phyloP scores from a whole-genome alignment of 2,797 vertebrate genomes.

The Acanthis flammea region DNA sequence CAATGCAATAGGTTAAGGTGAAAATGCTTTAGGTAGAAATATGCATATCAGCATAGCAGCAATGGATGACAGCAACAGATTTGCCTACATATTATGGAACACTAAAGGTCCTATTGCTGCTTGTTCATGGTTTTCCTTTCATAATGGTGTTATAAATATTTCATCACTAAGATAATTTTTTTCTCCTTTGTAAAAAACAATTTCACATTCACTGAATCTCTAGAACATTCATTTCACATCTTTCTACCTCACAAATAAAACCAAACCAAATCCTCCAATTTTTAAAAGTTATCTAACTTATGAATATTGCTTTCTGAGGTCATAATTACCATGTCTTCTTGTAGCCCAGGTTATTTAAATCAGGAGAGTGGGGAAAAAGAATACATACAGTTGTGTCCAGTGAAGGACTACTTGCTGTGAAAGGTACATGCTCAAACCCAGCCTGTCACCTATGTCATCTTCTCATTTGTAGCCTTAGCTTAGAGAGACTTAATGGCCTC shows the following conservation, averaged over 20 bases:
- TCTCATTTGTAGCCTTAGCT: not conserved
- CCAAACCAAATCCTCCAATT: not conserved
- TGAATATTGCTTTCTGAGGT: not conserved
- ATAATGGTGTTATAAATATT: conserved; percentile 56
- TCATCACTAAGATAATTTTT: conserved; percentile 2
- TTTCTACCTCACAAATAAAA: conserved; percentile 39
- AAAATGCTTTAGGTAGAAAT: conserved; percentile 1
- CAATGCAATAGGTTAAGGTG: not conserved
- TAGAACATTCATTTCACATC: not conserved
- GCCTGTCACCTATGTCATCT: conserved; percentile 1
- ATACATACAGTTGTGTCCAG: not conserved
- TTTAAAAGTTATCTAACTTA: not conserved
- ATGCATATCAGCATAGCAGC: not conserved
- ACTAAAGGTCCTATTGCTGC: not conserved
- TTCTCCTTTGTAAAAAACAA: conserved; percentile 43
- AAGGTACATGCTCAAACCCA: not conserved
- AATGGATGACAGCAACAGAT: not conserved
- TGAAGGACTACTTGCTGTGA: conserved; percentile 27
- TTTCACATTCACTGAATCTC: conserved; percentile 40
- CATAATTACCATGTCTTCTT: conserved; percentile 16
- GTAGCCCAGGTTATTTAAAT: not conserved
- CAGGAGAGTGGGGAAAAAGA: not conserved
- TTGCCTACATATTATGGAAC: not conserved
- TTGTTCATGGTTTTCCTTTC: not conserved
- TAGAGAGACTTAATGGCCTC: not conserved